Base-by-base conservation (phyloP, 92 coral and sea anemone species). In the Phenganax marumi region DNA sequence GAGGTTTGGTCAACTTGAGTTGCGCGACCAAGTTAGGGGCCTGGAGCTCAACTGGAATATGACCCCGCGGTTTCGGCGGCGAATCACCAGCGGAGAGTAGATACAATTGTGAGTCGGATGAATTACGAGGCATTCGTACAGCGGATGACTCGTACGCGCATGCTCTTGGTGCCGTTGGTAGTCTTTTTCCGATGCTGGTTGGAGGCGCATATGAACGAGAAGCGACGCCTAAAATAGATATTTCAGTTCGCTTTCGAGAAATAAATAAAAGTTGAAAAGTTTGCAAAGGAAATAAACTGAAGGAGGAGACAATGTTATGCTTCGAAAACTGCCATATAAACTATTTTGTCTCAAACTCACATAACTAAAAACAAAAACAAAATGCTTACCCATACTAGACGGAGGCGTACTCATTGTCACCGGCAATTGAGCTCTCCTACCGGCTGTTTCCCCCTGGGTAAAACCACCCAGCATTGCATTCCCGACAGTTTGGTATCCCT, bases 11-110 rank as follows among this genome's bases (percentile, higher is more conserved):
- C 85, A 94, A 86, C 86, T 96, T 93, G 60, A 96, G 81, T 74
- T 96, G 97, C 13, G 99, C 99, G 52, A 89, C 99, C 17, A 96
- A 89, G 80, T 96, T 92, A 6, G 99, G 99, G 17, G 97, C 97
- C 80, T 96, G 97, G 51, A 92, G 87, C 84, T 96, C 95, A n/a
- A 97, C 88, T 6, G 99, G 97, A 51, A 96, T 68, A 56, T 92
- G 96, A 53, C 87, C 76, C 12, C 96, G 90, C 0, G 91, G 89
- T 24, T 74, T 81, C 22, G 75, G 24, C 11, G 89, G 68, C 39
- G 91, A 73, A 21, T 93, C 93, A 7, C 97, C 90, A 63, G 89
- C 55, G 64, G 91, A 84, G 83, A 96, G 80, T 82, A 83, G 86
- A 86, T 92, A 58, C 33, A 96, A 82, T 58, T 97, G 93, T 22